A percentile compares a stretch with the other conserved stretches of the same genome.
These are phyloP conservation scores for Netelia melanura DNA, from an alignment of 2,888 invertebrate species.

Conservation along the genomic window DNA sequence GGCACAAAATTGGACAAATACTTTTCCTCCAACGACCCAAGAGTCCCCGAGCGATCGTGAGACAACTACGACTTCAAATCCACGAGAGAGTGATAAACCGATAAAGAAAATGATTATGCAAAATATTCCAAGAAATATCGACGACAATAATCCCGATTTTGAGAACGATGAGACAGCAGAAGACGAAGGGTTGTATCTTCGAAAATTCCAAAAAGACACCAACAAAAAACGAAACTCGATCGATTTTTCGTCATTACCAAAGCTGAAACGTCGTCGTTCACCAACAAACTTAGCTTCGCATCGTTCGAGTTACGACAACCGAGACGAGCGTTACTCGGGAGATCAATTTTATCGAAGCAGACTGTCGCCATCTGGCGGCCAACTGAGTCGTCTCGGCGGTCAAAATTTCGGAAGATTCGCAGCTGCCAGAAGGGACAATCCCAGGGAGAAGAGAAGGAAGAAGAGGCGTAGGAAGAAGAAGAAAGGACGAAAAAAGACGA, in stretches of 20 bases:
- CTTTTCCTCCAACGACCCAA: background rate
- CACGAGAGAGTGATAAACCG: background rate
- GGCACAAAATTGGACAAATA: constrained; percentile 1
- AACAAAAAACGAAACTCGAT: constrained; percentile 19
- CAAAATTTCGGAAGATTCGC: constrained; percentile 20
- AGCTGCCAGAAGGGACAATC: constrained; percentile 10
- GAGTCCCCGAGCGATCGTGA: background rate
- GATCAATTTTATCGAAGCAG: constrained; percentile 26
- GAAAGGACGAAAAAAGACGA: constrained; percentile 41
- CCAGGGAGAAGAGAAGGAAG: constrained; percentile 52
- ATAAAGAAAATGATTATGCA: background rate
- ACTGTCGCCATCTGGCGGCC: constrained; percentile 19
- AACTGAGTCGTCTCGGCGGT: background rate
- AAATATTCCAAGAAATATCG: constrained; percentile 25
- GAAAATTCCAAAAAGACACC: constrained; percentile 1
- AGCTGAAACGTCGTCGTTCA: constrained; percentile 33
- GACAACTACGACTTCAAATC: background rate
- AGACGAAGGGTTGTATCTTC: background rate
- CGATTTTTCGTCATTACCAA: constrained; percentile 18
- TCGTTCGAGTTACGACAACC: constrained; percentile 12
- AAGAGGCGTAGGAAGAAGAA: constrained; percentile 24
- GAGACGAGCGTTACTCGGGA: constrained; percentile 8
- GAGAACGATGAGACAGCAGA: background rate
- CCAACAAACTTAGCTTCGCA: constrained; percentile 22
- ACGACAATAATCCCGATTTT: constrained; percentile 8